Percentiles rank a stretch among this genome's conserved stretches.
Evolutionary conservation across 1,140 invertebrate genomes (phyloP).

Genomic region (Eupristina koningsbergeri): DNA sequence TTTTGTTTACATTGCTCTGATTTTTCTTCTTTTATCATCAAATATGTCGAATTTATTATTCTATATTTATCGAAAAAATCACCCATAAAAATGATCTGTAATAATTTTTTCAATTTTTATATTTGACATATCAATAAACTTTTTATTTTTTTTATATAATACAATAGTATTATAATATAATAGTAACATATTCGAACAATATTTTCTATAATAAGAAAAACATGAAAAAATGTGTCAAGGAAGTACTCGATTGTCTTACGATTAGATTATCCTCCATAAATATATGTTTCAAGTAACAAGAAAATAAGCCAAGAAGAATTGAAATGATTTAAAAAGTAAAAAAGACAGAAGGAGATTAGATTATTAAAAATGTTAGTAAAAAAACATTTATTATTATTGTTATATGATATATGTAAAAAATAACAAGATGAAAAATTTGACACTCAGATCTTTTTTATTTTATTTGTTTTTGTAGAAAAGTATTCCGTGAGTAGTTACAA

Average conservation of each 20-base stretch:
- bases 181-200: background rate
- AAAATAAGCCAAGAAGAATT: background rate
- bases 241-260: background rate
- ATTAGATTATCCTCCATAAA: background rate
- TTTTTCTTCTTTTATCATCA: no score
- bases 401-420: no score
- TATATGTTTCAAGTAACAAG: background rate
- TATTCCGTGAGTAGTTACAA: no score
- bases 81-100: no score
- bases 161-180: background rate
- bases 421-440: no score
- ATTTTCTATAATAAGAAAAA: background rate
- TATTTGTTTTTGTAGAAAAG: no score
- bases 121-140: no score
- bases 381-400: conserved; percentile 7
- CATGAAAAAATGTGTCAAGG: background rate
- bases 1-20: no score
- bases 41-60: no score
- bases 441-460: no score
- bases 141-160: background rate
- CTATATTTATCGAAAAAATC: no score
- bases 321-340: background rate
- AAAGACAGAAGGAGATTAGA: conserved; percentile 7
- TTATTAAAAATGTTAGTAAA: background rate
- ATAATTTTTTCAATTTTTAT: no score